These are phyloP conservation scores for Tragelaphus scriptus DNA, from an alignment of 2,113 vertebrate genomes.

Conservation along the genomic window DNA sequence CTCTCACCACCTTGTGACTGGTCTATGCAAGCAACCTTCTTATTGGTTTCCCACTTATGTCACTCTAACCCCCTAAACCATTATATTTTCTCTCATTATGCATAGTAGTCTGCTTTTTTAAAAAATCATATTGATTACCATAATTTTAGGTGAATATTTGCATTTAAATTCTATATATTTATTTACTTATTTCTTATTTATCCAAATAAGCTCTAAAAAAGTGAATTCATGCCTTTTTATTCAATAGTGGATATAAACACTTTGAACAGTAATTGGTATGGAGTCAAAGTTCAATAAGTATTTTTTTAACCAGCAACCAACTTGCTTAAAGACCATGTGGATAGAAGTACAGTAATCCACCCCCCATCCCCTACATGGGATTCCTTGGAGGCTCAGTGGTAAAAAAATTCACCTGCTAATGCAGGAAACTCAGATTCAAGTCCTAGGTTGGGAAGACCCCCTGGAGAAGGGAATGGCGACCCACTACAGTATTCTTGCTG, in stretches of 20 bases:
- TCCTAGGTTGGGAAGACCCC: neutral
- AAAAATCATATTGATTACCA: neutral
- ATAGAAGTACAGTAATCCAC: neutral
- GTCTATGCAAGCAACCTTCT: too few relatives aligned
- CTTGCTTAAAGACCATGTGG: neutral
- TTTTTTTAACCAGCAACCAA: neutral
- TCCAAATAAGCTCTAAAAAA: neutral
- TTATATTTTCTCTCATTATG: neutral
- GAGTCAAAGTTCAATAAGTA: neutral
- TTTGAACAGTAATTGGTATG: neutral
- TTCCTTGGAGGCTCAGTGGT: neutral
- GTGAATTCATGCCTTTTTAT: neutral
- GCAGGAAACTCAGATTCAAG: neutral
- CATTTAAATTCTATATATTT: too few relatives aligned
- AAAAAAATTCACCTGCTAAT: neutral
- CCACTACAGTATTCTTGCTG: neutral
- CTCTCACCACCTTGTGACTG: too few relatives aligned
- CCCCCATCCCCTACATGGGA: neutral
- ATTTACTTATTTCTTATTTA: neutral
- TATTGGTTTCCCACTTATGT: neutral
- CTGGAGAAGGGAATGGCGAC: neutral
- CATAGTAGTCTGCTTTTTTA: neutral
- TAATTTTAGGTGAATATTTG: neutral
- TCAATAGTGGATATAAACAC: neutral
- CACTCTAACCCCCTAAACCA: neutral